Evolutionary conservation across 2,888 invertebrate genomes (phyloP).

Genomic region (Cataglyphis albicans): DNA sequence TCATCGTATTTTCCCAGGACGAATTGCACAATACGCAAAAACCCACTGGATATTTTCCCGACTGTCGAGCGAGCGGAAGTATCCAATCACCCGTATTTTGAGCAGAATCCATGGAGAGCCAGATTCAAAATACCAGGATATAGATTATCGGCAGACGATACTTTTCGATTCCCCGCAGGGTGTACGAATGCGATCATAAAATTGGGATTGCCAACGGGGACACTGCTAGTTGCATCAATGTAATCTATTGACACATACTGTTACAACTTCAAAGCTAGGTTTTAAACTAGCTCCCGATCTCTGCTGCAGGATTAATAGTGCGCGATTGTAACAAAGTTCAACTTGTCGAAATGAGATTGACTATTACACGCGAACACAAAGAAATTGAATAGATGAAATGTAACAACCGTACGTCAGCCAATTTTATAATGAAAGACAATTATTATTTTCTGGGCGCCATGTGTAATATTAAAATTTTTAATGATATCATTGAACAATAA

Average conservation of each 20-base stretch:
- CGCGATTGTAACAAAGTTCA: neutral
- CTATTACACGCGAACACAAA: neutral
- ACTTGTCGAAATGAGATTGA: constrained; percentile 11
- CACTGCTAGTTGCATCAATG: constrained; percentile 13
- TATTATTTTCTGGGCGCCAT: neutral
- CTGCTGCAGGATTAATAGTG: neutral
- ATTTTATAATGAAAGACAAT: neutral
- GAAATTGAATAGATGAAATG: neutral
- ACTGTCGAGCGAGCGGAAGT: constrained; percentile 33
- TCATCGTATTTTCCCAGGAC: constrained; percentile 34
- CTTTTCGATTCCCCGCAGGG: constrained; percentile 47
- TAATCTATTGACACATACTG: constrained; percentile 27
- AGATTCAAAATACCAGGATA: constrained; percentile 51
- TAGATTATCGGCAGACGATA: constrained; percentile 51
- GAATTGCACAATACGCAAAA: constrained; percentile 49
- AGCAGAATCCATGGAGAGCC: constrained; percentile 47
- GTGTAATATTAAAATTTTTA: neutral
- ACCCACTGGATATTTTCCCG: constrained; percentile 43
- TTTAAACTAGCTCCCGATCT: constrained; percentile 5
- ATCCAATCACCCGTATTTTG: constrained; percentile 53
- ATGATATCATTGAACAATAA: neutral
- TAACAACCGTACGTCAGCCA: neutral
- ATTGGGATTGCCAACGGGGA: constrained; percentile 36
- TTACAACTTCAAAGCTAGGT: constrained; percentile 6
- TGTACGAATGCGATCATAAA: constrained; percentile 49